A percentile compares a stretch with the other conserved stretches of the same genome.
Evolutionary conservation across 2,888 invertebrate species (phyloP).

Genomic region (Ceramica pisi): DNA sequence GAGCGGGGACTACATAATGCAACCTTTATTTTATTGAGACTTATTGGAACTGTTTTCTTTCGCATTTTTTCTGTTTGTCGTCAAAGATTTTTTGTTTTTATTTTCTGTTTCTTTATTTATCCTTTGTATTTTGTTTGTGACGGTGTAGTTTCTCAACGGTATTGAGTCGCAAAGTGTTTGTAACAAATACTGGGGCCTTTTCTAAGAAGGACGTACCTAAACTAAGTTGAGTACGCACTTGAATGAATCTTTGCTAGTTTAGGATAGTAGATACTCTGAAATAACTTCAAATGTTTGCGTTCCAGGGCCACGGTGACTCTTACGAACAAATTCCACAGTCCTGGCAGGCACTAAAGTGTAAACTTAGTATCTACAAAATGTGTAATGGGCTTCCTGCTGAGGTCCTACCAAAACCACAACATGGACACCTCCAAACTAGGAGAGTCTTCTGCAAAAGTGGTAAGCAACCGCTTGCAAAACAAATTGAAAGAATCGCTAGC

Average conservation of each 20-base stretch:
- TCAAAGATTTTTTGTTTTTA: slow-evolving; percentile 44
- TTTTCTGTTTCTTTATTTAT: slow-evolving; percentile 35
- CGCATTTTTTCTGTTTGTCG: slow-evolving; percentile 35
- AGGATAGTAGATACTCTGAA: not conserved
- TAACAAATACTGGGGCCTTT: slow-evolving; percentile 7
- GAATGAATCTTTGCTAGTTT: not conserved
- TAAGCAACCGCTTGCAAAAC: too few species aligned
- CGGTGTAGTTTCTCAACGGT: slow-evolving; percentile 9
- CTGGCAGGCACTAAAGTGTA: too few species aligned
- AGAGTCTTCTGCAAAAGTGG: too few species aligned
- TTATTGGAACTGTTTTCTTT: slow-evolving; percentile 50
- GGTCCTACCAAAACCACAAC: not conserved
- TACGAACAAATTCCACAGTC: too few species aligned
- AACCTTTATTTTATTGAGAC: slow-evolving; percentile 55
- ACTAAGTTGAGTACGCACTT: not conserved
- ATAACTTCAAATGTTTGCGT: not conserved
- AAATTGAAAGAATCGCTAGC: too few species aligned
- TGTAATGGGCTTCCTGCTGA: not conserved
- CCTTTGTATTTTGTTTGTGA: slow-evolving; percentile 13
- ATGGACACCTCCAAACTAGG: not conserved
- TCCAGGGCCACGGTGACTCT: too few species aligned
- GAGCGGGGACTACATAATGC: slow-evolving; percentile 57
- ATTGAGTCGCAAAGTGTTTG: slow-evolving; percentile 25
- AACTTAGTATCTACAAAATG: not conserved
- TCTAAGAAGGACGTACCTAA: not conserved